A percentile compares a stretch with the other conserved stretches of the same genome.
Conservation (phyloP, 2,797 vertebrate species). For the Myioborus melanocephalus region DNA sequence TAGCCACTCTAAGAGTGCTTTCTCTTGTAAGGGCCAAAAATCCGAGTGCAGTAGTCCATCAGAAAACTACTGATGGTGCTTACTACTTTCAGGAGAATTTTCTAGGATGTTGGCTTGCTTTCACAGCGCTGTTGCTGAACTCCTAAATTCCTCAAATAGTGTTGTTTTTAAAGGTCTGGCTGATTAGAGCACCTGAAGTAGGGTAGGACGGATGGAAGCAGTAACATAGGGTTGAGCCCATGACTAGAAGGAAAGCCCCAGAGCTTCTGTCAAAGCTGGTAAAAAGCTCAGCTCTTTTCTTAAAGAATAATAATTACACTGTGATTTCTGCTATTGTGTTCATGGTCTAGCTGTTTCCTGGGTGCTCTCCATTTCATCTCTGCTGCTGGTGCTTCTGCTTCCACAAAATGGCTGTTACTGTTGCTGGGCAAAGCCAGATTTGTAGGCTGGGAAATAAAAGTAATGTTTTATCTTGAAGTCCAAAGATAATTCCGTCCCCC, state of each 20-base stretch:
- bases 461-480: slow-evolving; percentile 35
- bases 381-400: neutral
- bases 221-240: neutral
- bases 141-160: neutral
- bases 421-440: slow-evolving; percentile 28
- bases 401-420: neutral
- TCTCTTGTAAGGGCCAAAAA: neutral
- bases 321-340: neutral
- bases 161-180: neutral
- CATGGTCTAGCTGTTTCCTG: neutral
- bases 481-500: slow-evolving; percentile 28
- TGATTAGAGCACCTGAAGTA: neutral
- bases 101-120: neutral
- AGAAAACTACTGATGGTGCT: neutral
- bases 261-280: neutral
- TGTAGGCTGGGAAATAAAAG: slow-evolving; percentile 3
- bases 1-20: neutral
- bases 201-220: neutral
- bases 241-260: neutral
- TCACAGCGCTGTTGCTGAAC: neutral
- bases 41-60: neutral
- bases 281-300: neutral
- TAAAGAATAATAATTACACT: neutral
- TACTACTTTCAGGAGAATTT: neutral
- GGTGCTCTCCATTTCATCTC: neutral